Evolutionary conservation across 2,113 vertebrate genomes (phyloP).

Genomic region (Protobothrops flavoviridis): DNA sequence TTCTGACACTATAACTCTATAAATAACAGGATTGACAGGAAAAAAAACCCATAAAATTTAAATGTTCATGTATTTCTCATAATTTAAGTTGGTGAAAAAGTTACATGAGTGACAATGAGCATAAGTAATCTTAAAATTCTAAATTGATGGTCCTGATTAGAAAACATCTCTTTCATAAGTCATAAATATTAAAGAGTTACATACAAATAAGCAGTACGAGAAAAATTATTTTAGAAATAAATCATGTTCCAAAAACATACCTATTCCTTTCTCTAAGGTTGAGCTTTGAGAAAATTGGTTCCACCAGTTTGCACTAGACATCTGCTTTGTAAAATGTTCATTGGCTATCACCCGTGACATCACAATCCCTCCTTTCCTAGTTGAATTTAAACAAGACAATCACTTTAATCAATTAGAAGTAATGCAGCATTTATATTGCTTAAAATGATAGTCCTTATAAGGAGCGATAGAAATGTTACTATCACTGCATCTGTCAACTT

Average conservation of each 20-base stretch:
- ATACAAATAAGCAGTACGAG: background rate
- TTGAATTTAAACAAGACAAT: background rate
- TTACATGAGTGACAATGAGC: background rate
- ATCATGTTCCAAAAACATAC: background rate
- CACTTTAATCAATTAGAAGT: background rate
- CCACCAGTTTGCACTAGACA: background rate
- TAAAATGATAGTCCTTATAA: background rate
- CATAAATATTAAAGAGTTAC: background rate
- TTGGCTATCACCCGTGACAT: constrained; percentile 1
- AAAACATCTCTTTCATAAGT: background rate
- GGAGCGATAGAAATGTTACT: background rate
- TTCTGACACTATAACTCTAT: background rate
- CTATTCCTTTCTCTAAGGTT: background rate
- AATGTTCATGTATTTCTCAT: background rate
- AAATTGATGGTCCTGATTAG: background rate
- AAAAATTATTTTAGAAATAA: background rate
- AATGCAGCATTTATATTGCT: background rate
- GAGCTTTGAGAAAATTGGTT: background rate
- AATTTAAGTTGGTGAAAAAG: background rate
- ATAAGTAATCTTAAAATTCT: background rate
- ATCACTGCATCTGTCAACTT: background rate
- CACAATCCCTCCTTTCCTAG: background rate
- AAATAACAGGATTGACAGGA: background rate
- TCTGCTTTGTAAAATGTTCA: background rate
- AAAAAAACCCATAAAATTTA: background rate